Evolutionary conservation across 2,888 invertebrate genomes (phyloP).

Genomic region (Conops quadrifasciatus): DNA sequence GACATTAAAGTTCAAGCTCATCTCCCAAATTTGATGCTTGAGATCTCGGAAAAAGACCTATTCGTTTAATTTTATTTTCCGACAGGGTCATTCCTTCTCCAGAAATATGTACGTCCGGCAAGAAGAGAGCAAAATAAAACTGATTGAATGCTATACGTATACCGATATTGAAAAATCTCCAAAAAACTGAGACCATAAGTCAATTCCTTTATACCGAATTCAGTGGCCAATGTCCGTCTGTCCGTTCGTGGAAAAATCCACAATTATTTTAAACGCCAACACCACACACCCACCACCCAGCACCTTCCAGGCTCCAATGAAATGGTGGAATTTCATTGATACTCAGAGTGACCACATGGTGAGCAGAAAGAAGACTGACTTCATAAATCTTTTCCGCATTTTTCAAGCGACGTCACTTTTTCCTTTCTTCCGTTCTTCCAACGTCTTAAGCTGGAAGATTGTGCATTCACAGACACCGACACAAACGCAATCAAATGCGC

Average conservation of each 20-base stretch:
- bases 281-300: not conserved
- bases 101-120: too few species aligned
- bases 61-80: too few species aligned
- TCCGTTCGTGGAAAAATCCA: not conserved
- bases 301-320: not conserved
- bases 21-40: too few species aligned
- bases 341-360: slow-evolving; percentile 46
- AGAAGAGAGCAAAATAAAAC: too few species aligned
- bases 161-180: not conserved
- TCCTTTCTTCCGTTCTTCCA: not conserved
- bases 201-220: slow-evolving; percentile 5
- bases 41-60: too few species aligned
- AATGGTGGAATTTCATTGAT: slow-evolving; percentile 23
- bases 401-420: slow-evolving; percentile 35
- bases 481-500: not conserved
- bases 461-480: not conserved
- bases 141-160: too few species aligned
- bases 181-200: not conserved
- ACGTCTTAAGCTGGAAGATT: too few species aligned
- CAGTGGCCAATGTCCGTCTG: not conserved
- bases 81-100: too few species aligned
- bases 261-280: slow-evolving; percentile 13
- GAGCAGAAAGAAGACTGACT: slow-evolving; percentile 48
- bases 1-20: too few species aligned
- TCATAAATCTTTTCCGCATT: slow-evolving; percentile 52